Conservation (phyloP, 1,140 invertebrate genomes). For the Drosophila micromelanica region DNA sequence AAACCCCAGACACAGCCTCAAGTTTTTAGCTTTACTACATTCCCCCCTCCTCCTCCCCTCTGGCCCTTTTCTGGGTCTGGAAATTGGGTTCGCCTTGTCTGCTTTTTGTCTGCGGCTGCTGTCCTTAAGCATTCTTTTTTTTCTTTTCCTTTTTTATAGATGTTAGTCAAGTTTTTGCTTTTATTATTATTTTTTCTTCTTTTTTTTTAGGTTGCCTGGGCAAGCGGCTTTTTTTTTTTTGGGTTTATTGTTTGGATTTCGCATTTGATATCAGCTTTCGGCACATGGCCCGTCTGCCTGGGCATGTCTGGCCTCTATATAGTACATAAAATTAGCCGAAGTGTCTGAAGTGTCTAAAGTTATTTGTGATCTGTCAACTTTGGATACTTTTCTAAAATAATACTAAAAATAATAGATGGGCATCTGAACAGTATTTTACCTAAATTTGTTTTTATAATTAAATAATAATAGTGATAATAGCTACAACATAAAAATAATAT, state of each 20-base stretch:
- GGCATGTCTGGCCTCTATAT: constrained; percentile 2
- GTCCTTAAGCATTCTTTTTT: constrained; percentile 18
- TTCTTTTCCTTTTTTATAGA: constrained; percentile 53
- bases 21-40: not conserved
- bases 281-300: constrained; percentile 40
- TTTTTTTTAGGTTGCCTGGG: constrained; percentile 4
- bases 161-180: constrained; percentile 69
- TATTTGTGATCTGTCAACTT: not conserved
- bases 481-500: too few species aligned
- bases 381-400: too few species aligned
- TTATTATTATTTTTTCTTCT: constrained; percentile 17
- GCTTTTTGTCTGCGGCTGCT: constrained; percentile 52
- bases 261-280: constrained; percentile 70
- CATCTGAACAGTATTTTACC: too few species aligned
- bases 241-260: constrained; percentile 70
- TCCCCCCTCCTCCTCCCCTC: not conserved
- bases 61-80: constrained; percentile 11
- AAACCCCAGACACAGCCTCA: constrained; percentile 18
- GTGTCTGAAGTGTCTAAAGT: too few species aligned
- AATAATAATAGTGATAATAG: too few species aligned
- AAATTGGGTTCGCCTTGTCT: constrained; percentile 60
- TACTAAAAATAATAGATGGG: too few species aligned
- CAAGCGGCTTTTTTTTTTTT: constrained; percentile 42
- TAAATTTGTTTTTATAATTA: too few species aligned
- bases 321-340: constrained; percentile 1